Base-by-base conservation (phyloP, 2,113 vertebrate genomes). In the Cariama cristata region DNA sequence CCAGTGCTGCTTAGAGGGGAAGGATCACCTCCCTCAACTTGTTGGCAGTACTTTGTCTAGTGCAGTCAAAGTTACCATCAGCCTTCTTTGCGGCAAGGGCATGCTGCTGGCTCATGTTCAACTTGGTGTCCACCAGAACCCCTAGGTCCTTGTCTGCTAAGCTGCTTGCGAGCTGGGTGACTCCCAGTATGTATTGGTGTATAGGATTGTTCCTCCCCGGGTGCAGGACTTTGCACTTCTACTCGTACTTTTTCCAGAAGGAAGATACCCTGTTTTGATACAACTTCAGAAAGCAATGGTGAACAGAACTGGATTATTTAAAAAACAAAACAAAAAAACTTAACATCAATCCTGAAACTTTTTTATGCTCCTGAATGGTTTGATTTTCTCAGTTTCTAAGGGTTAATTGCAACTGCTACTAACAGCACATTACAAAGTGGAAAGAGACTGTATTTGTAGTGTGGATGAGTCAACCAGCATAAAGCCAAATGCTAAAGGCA, bases 41-140 rank as follows among this genome's bases (percentile, higher is more conserved):
- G 23, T 19, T 1, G 23, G 66, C 56, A 53, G 11, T 8, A 28
- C 21, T 77, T 38, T 59, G 13, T 50, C 26, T 19, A 27, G 24
- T 32, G 40, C 44, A 59, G 22, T 12, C 32, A 4, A 35, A 50
- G 38, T 14, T 58, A 14, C 40, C 5, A 2, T 5, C 66, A 44
- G 21, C 21, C 6, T 2, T 16, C 35, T 77, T 6, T 49, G 38
- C 1, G 3, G 14, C 45, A 64, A 42, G 9, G 64, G 7, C 15
- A 5, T 0, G 1, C 52, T 67, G 44, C 26, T 67, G 53, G 52
- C 15, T 82, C 14, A 6, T 0, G 1, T 21, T 73, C 33, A 47
- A 2, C 32, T 42, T 88, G 12, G 17, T 69, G 56, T 40, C 38
- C 9, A 19, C 27, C 32, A 45, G 21, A 28, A 63, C 5, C 4